These are phyloP conservation scores for Andrena bucephala DNA, from an alignment of 2,888 invertebrate species.

Conservation along the genomic window DNA sequence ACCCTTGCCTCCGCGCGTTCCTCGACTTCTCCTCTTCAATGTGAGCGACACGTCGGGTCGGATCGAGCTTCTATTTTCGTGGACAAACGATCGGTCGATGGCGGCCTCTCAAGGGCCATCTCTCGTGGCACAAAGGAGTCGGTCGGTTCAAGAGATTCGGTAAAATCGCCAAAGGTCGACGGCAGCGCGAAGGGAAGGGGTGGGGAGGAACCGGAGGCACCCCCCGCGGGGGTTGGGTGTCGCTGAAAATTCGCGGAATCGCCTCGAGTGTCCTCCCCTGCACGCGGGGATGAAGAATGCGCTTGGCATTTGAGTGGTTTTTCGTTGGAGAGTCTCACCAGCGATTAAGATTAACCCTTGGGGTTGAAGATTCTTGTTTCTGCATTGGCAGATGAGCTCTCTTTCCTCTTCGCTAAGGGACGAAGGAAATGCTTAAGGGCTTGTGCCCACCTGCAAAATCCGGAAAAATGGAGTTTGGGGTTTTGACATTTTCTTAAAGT, in stretches of 20 bases:
- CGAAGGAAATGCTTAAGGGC: background rate
- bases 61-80: conserved; percentile 64
- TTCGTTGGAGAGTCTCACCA: background rate
- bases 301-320: conserved; percentile 6
- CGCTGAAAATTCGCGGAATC: conserved; percentile 25
- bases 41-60: conserved; percentile 40
- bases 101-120: conserved; percentile 52
- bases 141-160: conserved; percentile 44
- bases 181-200: background rate
- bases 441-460: too few species aligned
- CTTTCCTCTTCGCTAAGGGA: background rate
- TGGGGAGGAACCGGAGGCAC: conserved; percentile 4
- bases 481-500: too few species aligned
- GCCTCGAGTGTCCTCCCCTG: background rate
- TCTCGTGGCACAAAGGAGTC: conserved; percentile 36
- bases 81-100: conserved; percentile 58
- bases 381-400: background rate
- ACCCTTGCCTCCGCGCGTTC: conserved; percentile 31
- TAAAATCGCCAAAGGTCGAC: conserved; percentile 19
- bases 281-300: background rate
- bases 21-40: conserved; percentile 11
- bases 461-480: too few species aligned
- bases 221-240: background rate
- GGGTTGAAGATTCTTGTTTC: conserved; percentile 4
- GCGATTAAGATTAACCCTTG: conserved; percentile 25